phyloP scores from a whole-genome alignment of 2,113 vertebrate species.

The Empidonax traillii region DNA sequence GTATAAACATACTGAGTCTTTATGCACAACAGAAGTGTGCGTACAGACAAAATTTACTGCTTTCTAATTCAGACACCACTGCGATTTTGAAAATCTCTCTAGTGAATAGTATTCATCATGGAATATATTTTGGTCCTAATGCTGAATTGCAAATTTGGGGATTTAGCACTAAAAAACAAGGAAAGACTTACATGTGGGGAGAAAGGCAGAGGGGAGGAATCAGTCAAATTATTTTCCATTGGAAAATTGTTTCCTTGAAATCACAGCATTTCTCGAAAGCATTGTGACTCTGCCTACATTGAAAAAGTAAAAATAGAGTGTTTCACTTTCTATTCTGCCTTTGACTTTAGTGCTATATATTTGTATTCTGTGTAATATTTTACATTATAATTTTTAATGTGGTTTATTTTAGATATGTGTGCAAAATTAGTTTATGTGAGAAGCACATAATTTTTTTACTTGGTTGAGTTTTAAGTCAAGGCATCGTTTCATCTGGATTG shows the following conservation, averaged over 20 bases:
- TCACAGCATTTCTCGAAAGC: not conserved
- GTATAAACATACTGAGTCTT: not conserved
- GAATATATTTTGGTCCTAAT: not conserved
- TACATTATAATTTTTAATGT: not conserved
- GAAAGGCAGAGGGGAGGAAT: rapidly evolving
- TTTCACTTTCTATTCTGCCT: not conserved
- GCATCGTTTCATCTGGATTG: not conserved
- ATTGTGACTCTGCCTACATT: not conserved
- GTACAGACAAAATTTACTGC: not conserved
- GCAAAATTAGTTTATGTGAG: not conserved
- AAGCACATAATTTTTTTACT: not conserved
- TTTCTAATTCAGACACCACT: not conserved
- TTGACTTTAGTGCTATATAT: not conserved
- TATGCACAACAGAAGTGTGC: not conserved
- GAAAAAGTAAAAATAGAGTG: not conserved
- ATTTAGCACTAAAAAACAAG: not conserved
- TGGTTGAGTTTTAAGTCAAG: not conserved
- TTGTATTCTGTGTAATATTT: not conserved
- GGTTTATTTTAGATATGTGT: not conserved
- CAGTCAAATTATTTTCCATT: not conserved
- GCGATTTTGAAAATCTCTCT: not conserved
- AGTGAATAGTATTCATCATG: not conserved
- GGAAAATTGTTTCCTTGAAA: not conserved
- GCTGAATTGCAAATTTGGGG: not conserved
- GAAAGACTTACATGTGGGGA: not conserved